Percentiles rank a stretch among this genome's conserved stretches.
phyloP scores from a whole-genome alignment of 2,888 invertebrate species.

The Drosophila longiperda region DNA sequence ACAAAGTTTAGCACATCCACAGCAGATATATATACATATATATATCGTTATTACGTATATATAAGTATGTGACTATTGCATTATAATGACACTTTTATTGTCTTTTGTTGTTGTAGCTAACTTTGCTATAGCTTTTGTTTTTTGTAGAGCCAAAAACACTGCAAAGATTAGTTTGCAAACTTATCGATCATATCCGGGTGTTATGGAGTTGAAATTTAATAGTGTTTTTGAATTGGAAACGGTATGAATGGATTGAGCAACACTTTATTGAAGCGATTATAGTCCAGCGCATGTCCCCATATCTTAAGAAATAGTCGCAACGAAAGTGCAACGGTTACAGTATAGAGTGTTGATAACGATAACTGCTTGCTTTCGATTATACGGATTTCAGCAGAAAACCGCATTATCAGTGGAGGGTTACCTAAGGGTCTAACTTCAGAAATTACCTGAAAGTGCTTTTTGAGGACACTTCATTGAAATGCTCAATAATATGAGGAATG shows the following conservation, averaged over 20 bases:
- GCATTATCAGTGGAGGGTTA: neutral
- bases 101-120: slow-evolving; percentile 18
- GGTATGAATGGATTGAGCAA: slow-evolving; percentile 59
- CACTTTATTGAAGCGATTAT: slow-evolving; percentile 45
- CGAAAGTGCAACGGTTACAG: neutral
- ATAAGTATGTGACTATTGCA: slow-evolving; percentile 12
- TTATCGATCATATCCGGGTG: neutral
- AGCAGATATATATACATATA: neutral
- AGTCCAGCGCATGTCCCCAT: slow-evolving; percentile 35
- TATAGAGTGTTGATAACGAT: slow-evolving; percentile 15
- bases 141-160: neutral
- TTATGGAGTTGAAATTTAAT: neutral
- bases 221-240: slow-evolving; percentile 1
- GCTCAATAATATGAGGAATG: neutral
- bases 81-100: slow-evolving; percentile 21
- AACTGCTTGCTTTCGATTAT: neutral
- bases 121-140: slow-evolving; percentile 10
- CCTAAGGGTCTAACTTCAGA: slow-evolving; percentile 2
- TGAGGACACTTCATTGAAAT: neutral
- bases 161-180: neutral
- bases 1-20: slow-evolving; percentile 16
- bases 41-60: neutral
- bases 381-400: slow-evolving; percentile 10
- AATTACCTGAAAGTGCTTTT: neutral
- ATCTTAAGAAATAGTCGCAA: slow-evolving; percentile 13